Conservation (phyloP, 2,888 invertebrate species). For the Polyploca ridens region DNA sequence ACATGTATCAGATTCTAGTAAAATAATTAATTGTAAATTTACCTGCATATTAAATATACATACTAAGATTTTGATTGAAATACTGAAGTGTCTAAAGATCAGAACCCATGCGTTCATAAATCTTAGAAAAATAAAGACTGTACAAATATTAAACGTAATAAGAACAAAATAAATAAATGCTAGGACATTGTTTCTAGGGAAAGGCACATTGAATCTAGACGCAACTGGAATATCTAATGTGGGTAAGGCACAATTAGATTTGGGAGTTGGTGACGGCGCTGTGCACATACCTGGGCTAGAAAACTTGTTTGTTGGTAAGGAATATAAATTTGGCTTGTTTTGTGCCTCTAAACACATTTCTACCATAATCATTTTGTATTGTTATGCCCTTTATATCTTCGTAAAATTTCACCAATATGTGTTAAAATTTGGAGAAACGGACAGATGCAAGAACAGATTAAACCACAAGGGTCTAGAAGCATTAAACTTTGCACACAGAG, state of each 20-base stretch:
- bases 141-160: background rate
- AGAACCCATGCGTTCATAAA: background rate
- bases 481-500: no score
- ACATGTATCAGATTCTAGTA: background rate
- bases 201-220: slow-evolving; percentile 56
- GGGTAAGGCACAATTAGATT: slow-evolving; percentile 58
- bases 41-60: no score
- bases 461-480: no score
- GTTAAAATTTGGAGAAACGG: no score
- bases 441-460: no score
- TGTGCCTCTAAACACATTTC: background rate
- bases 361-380: no score
- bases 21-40: no score
- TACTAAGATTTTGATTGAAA: background rate
- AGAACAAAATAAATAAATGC: background rate
- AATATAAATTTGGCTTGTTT: background rate
- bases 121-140: background rate
- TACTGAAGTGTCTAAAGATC: background rate
- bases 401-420: no score
- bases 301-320: slow-evolving; percentile 61
- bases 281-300: slow-evolving; percentile 59
- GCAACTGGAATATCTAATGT: slow-evolving; percentile 70
- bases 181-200: slow-evolving; percentile 50
- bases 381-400: background rate
- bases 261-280: slow-evolving; percentile 53